A percentile compares a stretch with the other conserved stretches of the same genome.
Evolutionary conservation across 2,888 invertebrate genomes (phyloP).

Genomic region (Pinctada fucata): DNA sequence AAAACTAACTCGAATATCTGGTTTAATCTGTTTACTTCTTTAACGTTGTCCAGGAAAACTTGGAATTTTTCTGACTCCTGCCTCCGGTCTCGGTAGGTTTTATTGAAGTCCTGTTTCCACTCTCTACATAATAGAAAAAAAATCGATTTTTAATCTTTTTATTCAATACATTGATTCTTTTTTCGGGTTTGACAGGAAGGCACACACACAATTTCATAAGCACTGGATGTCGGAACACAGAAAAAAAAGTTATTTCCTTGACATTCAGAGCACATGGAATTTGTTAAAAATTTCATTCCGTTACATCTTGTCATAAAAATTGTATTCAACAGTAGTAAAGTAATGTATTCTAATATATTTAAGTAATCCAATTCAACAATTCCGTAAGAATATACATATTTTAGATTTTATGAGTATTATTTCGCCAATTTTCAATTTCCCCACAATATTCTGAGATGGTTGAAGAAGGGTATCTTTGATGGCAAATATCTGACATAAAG

Average conservation of each 20-base stretch:
- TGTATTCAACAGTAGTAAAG: too few species aligned
- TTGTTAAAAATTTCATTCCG: too few species aligned
- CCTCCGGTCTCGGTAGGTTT: conserved; percentile 29
- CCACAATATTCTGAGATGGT: too few species aligned
- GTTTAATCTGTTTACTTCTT: conserved; percentile 47
- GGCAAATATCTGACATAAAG: too few species aligned
- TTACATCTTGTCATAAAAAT: too few species aligned
- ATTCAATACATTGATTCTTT: background rate
- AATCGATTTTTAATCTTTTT: background rate
- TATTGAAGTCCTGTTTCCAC: conserved; percentile 44
- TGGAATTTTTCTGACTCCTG: conserved; percentile 37
- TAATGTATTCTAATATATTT: too few species aligned
- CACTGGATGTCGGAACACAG: background rate
- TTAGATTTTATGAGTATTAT: too few species aligned
- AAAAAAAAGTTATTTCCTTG: background rate
- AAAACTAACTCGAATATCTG: conserved; percentile 37
- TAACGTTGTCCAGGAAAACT: conserved; percentile 49
- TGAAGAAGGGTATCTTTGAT: too few species aligned
- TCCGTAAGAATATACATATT: too few species aligned
- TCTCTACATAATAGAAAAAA: conserved; percentile 29
- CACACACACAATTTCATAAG: background rate
- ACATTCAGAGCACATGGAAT: background rate
- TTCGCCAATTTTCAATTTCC: too few species aligned
- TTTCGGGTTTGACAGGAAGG: background rate
- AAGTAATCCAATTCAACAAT: too few species aligned